Conservation (phyloP, 2,797 vertebrate genomes). For the Pangasius krempfi region DNA sequence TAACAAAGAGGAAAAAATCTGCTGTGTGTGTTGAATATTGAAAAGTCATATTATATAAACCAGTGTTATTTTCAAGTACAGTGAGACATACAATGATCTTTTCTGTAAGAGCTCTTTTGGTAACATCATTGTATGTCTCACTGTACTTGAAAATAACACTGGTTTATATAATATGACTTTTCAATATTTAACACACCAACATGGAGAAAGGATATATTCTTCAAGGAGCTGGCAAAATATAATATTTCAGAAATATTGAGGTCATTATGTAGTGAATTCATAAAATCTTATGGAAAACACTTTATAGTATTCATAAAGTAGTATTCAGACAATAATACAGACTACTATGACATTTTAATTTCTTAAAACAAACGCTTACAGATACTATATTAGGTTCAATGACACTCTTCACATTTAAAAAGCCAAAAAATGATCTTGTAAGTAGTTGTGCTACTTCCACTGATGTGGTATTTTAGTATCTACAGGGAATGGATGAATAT, state of each 20-base stretch:
- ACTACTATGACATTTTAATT: not conserved
- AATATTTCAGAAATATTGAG: not conserved
- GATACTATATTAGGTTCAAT: not conserved
- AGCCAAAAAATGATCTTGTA: not conserved
- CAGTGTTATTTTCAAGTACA: too few relatives aligned
- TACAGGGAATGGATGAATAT: not conserved
- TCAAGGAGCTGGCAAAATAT: not conserved
- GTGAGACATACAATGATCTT: too few relatives aligned
- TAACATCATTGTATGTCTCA: too few relatives aligned
- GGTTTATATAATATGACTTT: not conserved
- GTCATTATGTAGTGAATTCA: not conserved
- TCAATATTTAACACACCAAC: not conserved
- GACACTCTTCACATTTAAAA: not conserved
- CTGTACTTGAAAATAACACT: too few relatives aligned
- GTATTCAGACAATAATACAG: not conserved
- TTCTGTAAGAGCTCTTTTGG: not conserved
- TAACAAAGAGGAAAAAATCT: not conserved
- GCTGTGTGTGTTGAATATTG: too few relatives aligned
- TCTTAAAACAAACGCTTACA: not conserved
- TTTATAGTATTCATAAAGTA: too few relatives aligned
- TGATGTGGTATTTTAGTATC: not conserved
- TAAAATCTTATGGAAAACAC: not conserved
- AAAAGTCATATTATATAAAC: too few relatives aligned
- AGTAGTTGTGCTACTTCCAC: not conserved
- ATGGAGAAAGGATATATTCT: not conserved